Conservation (phyloP, 2,797 vertebrate species). For the Gymnoscopelus microlampas region DNA sequence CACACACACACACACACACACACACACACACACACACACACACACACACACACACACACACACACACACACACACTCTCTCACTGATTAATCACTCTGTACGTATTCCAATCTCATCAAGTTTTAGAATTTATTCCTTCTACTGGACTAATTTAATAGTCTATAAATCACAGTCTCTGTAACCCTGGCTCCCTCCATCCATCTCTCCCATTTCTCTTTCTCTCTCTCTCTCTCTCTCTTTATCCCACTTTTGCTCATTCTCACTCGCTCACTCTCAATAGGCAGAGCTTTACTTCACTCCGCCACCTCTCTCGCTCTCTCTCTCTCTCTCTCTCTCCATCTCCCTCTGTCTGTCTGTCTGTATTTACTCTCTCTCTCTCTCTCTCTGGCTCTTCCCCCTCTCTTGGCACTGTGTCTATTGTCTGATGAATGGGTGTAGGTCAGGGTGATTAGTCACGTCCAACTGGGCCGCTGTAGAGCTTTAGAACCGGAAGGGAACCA, state of each 20-base stretch:
- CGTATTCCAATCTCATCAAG: slow-evolving; percentile 45
- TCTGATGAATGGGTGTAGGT: slow-evolving; percentile 37
- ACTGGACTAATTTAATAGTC: too few relatives aligned
- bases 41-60: slow-evolving; percentile 1
- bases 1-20: background rate
- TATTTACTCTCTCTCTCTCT: background rate
- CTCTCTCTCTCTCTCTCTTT: slow-evolving; percentile 25
- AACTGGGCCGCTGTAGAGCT: slow-evolving; percentile 52
- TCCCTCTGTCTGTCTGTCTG: background rate
- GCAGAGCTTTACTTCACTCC: too few relatives aligned
- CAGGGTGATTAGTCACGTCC: slow-evolving; percentile 58
- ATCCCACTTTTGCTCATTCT: background rate
- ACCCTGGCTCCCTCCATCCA: slow-evolving; percentile 16
- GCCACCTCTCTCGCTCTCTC: background rate
- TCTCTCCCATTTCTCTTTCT: slow-evolving; percentile 21
- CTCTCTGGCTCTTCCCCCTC: background rate
- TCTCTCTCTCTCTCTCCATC: background rate
- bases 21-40: background rate
- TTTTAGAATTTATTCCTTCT: slow-evolving; percentile 48
- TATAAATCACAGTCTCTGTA: too few relatives aligned
- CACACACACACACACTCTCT: slow-evolving; percentile 11
- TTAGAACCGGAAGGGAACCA: slow-evolving; percentile 36
- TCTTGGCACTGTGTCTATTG: slow-evolving; percentile 37
- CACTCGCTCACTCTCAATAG: too few relatives aligned
- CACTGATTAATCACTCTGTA: slow-evolving; percentile 1